These are phyloP conservation scores for Stenodera caucasica DNA, from an alignment of 2,888 invertebrate genomes.

Conservation along the genomic window DNA sequence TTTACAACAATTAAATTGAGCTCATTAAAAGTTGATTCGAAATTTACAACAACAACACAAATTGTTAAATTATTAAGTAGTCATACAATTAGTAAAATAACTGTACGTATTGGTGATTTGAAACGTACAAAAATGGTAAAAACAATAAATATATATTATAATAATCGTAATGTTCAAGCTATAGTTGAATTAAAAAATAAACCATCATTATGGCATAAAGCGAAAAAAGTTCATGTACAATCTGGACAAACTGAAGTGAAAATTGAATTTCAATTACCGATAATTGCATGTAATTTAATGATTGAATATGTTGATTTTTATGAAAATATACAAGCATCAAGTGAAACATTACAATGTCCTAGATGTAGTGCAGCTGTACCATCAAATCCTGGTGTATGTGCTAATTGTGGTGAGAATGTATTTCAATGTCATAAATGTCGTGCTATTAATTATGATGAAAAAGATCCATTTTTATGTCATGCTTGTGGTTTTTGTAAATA, in stretches of 20 bases:
- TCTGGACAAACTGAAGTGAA: conserved; percentile 95
- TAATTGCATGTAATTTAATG: conserved; percentile 97
- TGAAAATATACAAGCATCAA: conserved; percentile 90
- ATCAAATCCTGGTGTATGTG: conserved; percentile 96
- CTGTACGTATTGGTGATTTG: conserved; percentile 89
- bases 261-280: conserved; percentile 95
- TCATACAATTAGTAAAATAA: conserved; percentile 93
- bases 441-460: conserved; percentile 98
- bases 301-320: conserved; percentile 98
- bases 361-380: conserved; percentile 96
- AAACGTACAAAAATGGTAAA: conserved; percentile 98
- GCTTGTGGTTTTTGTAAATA: conserved; percentile 99
- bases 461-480: conserved; percentile 98
- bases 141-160: conserved; percentile 94
- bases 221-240: conserved; percentile 85
- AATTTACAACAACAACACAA: conserved; percentile 97
- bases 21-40: conserved; percentile 92
- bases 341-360: conserved; percentile 94
- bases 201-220: conserved; percentile 95
- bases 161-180: conserved; percentile 93
- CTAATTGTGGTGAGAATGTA: conserved; percentile 97
- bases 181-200: conserved; percentile 97
- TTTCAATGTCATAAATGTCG: conserved; percentile 99
- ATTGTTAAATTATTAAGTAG: conserved; percentile 95
- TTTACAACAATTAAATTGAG: conserved; percentile 89